These are phyloP conservation scores for Caenorhabditis sp. DNA, from an alignment of 2,888 invertebrate genomes.

Conservation along the genomic window DNA sequence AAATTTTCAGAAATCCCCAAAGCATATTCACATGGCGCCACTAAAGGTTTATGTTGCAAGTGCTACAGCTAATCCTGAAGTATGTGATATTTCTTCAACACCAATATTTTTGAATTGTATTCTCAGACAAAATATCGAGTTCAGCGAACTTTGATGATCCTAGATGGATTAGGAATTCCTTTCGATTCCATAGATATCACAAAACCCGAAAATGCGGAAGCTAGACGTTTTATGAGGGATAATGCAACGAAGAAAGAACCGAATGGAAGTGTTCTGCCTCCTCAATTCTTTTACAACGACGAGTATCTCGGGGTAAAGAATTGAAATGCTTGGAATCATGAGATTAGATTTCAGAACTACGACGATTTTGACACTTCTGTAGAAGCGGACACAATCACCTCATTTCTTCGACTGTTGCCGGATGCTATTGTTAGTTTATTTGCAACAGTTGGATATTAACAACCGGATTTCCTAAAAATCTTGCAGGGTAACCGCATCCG, in stretches of 20 bases:
- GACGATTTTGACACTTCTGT: slow-evolving; percentile 77
- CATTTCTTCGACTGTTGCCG: slow-evolving; percentile 73
- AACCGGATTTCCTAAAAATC: no score
- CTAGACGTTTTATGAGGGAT: slow-evolving; percentile 93
- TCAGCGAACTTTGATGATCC: slow-evolving; percentile 93
- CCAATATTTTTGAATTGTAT: not conserved
- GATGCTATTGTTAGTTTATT: slow-evolving; percentile 65
- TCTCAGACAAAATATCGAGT: slow-evolving; percentile 95
- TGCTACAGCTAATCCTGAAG: slow-evolving; percentile 80
- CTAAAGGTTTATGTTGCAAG: slow-evolving; percentile 79
- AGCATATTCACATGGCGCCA: slow-evolving; percentile 70
- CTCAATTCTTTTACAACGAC: slow-evolving; percentile 95
- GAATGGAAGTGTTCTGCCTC: slow-evolving; percentile 87
- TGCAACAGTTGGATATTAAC: no score
- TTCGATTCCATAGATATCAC: slow-evolving; percentile 95
- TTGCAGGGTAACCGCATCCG: slow-evolving; percentile 65
- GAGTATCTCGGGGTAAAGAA: slow-evolving; percentile 92
- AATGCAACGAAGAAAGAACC: slow-evolving; percentile 85
- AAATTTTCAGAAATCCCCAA: no score
- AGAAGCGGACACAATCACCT: slow-evolving; percentile 72
- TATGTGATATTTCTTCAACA: slow-evolving; percentile 19
- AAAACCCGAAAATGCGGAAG: slow-evolving; percentile 89
- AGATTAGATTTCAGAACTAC: slow-evolving; percentile 68
- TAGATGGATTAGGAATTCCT: slow-evolving; percentile 93
- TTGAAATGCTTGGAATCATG: not conserved